Base-by-base conservation (phyloP, 2,888 invertebrate species). In the Acrobasis consociella region DNA sequence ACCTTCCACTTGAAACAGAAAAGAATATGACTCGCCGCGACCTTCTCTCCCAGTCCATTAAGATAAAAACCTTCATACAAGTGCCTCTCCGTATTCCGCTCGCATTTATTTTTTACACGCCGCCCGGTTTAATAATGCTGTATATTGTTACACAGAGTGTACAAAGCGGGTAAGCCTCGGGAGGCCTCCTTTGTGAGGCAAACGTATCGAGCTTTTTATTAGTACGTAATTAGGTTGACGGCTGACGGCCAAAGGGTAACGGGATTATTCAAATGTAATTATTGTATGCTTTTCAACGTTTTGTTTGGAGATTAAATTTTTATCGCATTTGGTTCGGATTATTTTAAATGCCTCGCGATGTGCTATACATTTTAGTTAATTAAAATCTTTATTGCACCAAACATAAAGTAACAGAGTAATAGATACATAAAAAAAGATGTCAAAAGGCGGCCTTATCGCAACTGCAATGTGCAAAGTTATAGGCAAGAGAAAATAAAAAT, bases 11-110 rank as follows among this genome's bases (percentile, higher is more conserved):
- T 31, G 7, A 22, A 39, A 55, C 9, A 16, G 5, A 42, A 46
- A 46, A 46, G 46, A 46, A 46, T 22, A 58, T 46, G 46, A 22
- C 39, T 13, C 16, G 9, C 15, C 3, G 5, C 5, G n/a, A 49
- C 16, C 42, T 58, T 46, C 31, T 16, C 49, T 49, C 70, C 72
- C 71, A 73, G 79, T 65, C 62, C 78, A 70, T 76, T 80, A 78
- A 81, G 58, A 77, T 81, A 82, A 82, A 80, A 77, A 65, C 63
- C 65, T 65, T 78, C 78, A 81, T 13, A 39, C 39, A 56, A 56
- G 55, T 56, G 17, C 69, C 64, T 46, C 46, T 11, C 13, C 11
- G 60, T 65, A 70, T 76, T 74, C 74, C 67, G 15, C n/a, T 56
- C 51, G 38, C 60, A 60, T 60, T 51, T 52, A 60, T 60, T 60